phyloP scores from a whole-genome alignment of 2,113 vertebrate genomes.

The Saccopteryx bilineata region DNA sequence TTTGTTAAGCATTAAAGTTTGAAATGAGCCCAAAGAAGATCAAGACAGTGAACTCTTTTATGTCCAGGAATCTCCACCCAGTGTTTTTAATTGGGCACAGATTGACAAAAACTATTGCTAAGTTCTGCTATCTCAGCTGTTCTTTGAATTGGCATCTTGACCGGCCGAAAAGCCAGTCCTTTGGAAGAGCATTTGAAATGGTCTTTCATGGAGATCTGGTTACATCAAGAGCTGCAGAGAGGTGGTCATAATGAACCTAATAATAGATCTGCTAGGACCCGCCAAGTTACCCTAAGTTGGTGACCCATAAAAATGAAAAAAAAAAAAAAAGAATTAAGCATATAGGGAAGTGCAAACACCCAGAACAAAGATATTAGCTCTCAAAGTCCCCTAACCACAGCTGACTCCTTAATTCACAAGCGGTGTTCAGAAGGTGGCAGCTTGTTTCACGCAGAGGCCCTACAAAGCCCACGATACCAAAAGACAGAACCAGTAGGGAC shows the following conservation, averaged over 20 bases:
- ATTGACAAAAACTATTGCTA: not conserved
- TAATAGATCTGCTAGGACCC: not conserved
- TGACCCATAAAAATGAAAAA: not conserved
- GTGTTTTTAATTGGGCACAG: not conserved
- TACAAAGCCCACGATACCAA: not conserved
- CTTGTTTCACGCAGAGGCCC: not conserved
- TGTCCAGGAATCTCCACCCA: not conserved
- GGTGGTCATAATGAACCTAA: not conserved
- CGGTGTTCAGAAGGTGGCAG: not conserved
- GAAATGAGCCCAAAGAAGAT: slow-evolving; percentile 33
- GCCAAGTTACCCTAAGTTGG: not conserved
- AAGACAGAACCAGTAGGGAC: not conserved
- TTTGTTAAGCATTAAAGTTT: slow-evolving; percentile 33
- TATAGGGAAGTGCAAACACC: not conserved
- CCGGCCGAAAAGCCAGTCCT: not conserved
- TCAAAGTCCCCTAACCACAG: not conserved
- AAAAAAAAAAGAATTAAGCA: not conserved
- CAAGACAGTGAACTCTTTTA: not conserved
- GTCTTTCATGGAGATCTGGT: not conserved
- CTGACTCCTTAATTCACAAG: not conserved
- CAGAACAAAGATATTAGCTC: not conserved
- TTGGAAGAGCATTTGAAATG: not conserved
- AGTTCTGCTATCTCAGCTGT: not conserved
- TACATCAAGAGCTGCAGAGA: not conserved
- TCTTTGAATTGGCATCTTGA: not conserved